Evolutionary conservation across 2,888 invertebrate species (phyloP).

Genomic region (Dione vanillae): DNA sequence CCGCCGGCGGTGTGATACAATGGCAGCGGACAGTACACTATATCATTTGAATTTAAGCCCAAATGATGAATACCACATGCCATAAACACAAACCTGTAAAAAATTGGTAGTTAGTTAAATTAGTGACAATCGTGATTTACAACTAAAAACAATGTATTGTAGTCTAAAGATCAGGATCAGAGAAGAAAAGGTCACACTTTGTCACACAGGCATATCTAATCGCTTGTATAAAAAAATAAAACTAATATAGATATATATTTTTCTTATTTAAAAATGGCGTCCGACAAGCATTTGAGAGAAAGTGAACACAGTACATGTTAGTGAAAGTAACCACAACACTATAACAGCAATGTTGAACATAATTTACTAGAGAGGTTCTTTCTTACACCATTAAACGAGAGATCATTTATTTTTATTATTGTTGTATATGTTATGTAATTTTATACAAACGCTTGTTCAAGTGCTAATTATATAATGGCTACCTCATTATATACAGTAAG

Average conservation of each 20-base stretch:
- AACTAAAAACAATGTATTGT: too few relatives aligned
- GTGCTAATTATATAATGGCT: too few relatives aligned
- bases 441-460: too few relatives aligned
- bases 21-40: constrained; percentile 95
- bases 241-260: neutral
- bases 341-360: constrained; percentile 19
- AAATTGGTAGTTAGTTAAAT: neutral
- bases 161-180: too few relatives aligned
- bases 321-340: constrained; percentile 37
- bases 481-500: too few relatives aligned
- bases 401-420: neutral
- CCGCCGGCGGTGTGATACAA: constrained; percentile 99
- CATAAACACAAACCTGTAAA: constrained; percentile 89
- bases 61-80: constrained; percentile 88
- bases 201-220: neutral
- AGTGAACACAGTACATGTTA: constrained; percentile 33
- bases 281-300: constrained; percentile 31
- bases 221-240: neutral
- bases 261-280: neutral
- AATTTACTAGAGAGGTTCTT: neutral
- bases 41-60: constrained; percentile 87
- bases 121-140: neutral
- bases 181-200: constrained; percentile 4
- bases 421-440: too few relatives aligned
- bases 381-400: neutral